Evolutionary conservation across 1,140 invertebrate species (phyloP), one percentile per base, ranked within the genome.

Genomic region (Brachionus calyciflorus): DNA sequence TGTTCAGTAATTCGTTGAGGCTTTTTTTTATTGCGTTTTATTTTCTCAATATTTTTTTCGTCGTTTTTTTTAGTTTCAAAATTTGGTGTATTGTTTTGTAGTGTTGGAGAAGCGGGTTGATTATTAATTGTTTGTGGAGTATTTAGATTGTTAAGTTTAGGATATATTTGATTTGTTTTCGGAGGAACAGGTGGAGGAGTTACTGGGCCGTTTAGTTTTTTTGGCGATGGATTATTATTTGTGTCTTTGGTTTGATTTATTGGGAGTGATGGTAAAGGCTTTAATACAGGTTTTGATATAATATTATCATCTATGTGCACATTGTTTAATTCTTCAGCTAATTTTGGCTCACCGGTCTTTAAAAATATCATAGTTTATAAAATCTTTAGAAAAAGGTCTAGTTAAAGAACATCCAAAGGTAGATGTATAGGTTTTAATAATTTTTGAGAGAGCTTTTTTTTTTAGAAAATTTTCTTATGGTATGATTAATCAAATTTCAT

Each of bases 21-120:
- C 17, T 73, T 73, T 73, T 73, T 73, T 30, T 41, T 37, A 37
- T 51, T 55, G 26, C 69, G 19, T 30, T 55, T 73, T 17, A 73
- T 73, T 49, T 55, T 40, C 7, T 55, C 51, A 0, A 49, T 51
- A 40, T 73, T 73, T 40, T 44, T 65, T 44, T 65, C 60, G 12
- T 65, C 53, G 24, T 24, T 60, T 33, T 33, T 60, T 33, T 60
- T 60, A 1, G 26, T n/a, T 6, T 60, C 55, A 17, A 40, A 37
- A 33, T 37, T 60, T 19, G 19, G 26, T 12, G 55, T 26, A 12
- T 60, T 37, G 10, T 5, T 26, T 21, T 7, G 19, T 5, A 10
- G 28, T 60, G 19, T 26, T 14, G 24, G 19, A 1, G 33, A 26
- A 33, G 28, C 12, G 19, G 55, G 3, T 37, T 40, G n/a, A 60